Conservation (phyloP, 2,888 invertebrate genomes). For the Ethmia dodecea region DNA sequence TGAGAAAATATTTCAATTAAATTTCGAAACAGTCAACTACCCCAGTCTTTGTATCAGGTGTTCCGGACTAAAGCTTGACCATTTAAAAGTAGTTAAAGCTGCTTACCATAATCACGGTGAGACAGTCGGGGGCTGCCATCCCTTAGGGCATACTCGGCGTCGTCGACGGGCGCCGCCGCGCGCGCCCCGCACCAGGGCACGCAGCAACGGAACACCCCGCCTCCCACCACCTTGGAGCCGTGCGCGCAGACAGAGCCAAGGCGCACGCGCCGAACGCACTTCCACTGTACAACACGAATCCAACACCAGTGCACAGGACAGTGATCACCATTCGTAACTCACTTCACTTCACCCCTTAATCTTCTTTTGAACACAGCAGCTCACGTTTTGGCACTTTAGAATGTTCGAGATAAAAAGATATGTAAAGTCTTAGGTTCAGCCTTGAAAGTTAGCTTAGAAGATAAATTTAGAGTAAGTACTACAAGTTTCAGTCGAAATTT, state of each 20-base stretch:
- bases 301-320: slow-evolving; percentile 21
- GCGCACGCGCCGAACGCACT: slow-evolving; percentile 65
- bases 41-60: too few relatives aligned
- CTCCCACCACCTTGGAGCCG: slow-evolving; percentile 83
- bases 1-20: too few relatives aligned
- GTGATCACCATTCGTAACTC: slow-evolving; percentile 1
- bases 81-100: too few relatives aligned
- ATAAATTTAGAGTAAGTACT: slow-evolving; percentile 42
- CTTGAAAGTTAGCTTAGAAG: slow-evolving; percentile 53
- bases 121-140: slow-evolving; percentile 62
- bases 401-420: slow-evolving; percentile 12
- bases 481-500: too few relatives aligned
- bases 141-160: slow-evolving; percentile 70
- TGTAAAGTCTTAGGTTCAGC: slow-evolving; percentile 47
- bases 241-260: slow-evolving; percentile 59
- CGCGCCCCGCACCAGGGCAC: slow-evolving; percentile 87
- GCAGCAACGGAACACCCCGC: slow-evolving; percentile 89
- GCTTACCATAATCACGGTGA: slow-evolving; percentile 31
- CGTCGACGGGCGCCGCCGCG: slow-evolving; percentile 82
- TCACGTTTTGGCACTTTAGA: slow-evolving; percentile 35
- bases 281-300: slow-evolving; percentile 30
- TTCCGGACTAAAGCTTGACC: too few relatives aligned
- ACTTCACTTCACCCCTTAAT: slow-evolving; percentile 4
- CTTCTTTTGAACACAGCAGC: slow-evolving; percentile 8
- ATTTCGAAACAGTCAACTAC: too few relatives aligned